phyloP scores from a whole-genome alignment of 30 jellyfish, hydroid and myxozoan genomes.

The Turritopsis dohrnii region DNA sequence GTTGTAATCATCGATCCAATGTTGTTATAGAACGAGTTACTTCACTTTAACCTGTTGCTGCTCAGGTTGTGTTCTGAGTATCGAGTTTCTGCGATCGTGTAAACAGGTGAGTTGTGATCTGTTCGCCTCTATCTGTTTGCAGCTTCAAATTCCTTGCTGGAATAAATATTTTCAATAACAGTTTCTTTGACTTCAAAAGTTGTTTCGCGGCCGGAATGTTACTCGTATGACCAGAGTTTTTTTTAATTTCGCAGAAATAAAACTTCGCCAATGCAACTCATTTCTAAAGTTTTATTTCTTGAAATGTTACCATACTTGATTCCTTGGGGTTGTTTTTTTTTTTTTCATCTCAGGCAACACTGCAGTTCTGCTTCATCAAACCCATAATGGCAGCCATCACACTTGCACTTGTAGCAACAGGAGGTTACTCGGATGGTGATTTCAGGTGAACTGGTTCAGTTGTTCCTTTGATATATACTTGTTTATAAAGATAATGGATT shows the following conservation, averaged over 20 bases:
- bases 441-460: conserved; percentile 51
- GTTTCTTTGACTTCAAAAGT: no score
- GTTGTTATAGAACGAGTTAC: conserved; percentile 70
- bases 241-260: no score
- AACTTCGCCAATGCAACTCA: no score
- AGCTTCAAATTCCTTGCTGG: no score
- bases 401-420: conserved; percentile 69
- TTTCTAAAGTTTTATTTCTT: no score
- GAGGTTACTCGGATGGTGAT: conserved; percentile 89
- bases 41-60: conserved; percentile 85
- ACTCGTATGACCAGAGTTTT: no score
- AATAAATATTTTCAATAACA: no score
- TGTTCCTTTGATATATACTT: background rate
- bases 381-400: conserved; percentile 92
- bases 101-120: conserved; percentile 56
- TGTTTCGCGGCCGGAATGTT: no score
- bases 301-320: no score
- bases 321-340: background rate
- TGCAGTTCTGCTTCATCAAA: conserved; percentile 85
- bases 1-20: background rate
- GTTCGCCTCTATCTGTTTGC: no score
- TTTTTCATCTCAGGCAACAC: conserved; percentile 57
- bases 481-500: no score
- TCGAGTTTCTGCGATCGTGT: conserved; percentile 75
- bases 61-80: conserved; percentile 55